Evolutionary conservation across 1,140 invertebrate genomes (phyloP).

Genomic region (Drosophila mojavensis): DNA sequence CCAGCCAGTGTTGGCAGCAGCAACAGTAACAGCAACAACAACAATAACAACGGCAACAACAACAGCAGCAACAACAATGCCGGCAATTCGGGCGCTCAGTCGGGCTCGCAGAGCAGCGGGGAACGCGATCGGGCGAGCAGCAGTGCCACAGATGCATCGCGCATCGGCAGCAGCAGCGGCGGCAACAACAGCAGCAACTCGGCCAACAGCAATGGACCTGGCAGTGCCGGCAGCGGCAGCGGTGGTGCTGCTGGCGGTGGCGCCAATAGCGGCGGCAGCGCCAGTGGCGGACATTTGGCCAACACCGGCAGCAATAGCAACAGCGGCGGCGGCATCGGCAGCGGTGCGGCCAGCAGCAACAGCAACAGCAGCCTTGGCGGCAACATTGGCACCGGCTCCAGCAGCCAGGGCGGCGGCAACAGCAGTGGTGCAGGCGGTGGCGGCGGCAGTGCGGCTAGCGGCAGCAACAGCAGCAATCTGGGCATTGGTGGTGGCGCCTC

Average conservation of each 20-base stretch:
- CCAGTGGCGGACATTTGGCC: conserved; percentile 28
- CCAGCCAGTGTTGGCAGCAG: neutral
- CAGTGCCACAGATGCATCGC: conserved; percentile 33
- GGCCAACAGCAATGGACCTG: conserved; percentile 64
- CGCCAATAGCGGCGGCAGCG: conserved; percentile 29
- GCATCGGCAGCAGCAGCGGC: conserved; percentile 50
- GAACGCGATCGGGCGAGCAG: conserved; percentile 41
- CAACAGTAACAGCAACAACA: neutral
- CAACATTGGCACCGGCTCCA: conserved; percentile 41
- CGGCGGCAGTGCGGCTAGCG: conserved; percentile 41
- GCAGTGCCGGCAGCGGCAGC: conserved; percentile 66
- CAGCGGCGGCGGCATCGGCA: conserved; percentile 37
- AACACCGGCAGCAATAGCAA: conserved; percentile 39
- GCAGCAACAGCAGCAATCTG: neutral
- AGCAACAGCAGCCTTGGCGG: conserved; percentile 51
- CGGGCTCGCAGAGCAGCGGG: conserved; percentile 24
- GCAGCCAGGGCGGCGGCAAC: conserved; percentile 52
- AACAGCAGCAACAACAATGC: conserved; percentile 7
- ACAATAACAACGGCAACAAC: conserved; percentile 14
- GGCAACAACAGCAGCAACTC: conserved; percentile 66
- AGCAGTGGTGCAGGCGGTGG: conserved; percentile 46
- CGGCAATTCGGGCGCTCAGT: conserved; percentile 19
- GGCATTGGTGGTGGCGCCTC: conserved; percentile 29
- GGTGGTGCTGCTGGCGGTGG: conserved; percentile 28
- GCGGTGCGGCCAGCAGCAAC: conserved; percentile 53